These are phyloP conservation scores for Trissonchulus sp. DNA, from an alignment of 2,888 invertebrate genomes.

Conservation along the genomic window DNA sequence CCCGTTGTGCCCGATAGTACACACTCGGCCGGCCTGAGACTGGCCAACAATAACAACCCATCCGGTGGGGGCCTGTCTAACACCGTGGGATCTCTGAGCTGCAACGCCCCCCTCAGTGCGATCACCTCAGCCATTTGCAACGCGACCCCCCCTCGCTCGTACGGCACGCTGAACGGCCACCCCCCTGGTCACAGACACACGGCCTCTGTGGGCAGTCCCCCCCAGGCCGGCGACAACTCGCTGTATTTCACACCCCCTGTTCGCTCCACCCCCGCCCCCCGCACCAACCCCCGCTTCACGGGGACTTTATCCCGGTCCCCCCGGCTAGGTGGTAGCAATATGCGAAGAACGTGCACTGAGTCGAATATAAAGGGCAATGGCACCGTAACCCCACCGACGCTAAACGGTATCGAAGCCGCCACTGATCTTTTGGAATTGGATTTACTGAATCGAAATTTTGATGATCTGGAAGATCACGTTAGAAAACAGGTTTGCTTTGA, in stretches of 20 bases:
- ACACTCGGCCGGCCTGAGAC: too few species aligned
- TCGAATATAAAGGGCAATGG: not conserved
- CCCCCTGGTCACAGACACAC: too few species aligned
- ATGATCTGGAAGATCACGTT: not conserved
- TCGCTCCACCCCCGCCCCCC: not conserved
- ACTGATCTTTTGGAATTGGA: too few species aligned
- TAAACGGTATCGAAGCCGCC: too few species aligned
- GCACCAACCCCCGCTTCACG: constrained; percentile 26
- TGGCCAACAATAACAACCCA: too few species aligned
- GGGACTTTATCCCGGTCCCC: not conserved
- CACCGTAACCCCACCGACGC: too few species aligned
- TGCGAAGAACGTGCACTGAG: not conserved
- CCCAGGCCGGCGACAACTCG: not conserved
- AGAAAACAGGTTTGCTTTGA: not conserved
- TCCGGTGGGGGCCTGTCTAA: not conserved
- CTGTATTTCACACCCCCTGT: constrained; percentile 7
- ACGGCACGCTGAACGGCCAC: not conserved
- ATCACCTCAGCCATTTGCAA: not conserved
- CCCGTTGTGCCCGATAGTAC: too few species aligned
- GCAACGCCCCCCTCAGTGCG: not conserved
- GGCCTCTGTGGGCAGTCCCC: not conserved
- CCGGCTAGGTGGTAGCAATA: not conserved
- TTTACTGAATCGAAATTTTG: not conserved
- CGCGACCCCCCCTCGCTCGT: not conserved
- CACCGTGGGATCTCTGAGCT: not conserved